Percentiles rank a stretch among this genome's conserved stretches.
Evolutionary conservation across 1,140 invertebrate genomes (phyloP).

Genomic region (Stenopsyche tienmushanensis): DNA sequence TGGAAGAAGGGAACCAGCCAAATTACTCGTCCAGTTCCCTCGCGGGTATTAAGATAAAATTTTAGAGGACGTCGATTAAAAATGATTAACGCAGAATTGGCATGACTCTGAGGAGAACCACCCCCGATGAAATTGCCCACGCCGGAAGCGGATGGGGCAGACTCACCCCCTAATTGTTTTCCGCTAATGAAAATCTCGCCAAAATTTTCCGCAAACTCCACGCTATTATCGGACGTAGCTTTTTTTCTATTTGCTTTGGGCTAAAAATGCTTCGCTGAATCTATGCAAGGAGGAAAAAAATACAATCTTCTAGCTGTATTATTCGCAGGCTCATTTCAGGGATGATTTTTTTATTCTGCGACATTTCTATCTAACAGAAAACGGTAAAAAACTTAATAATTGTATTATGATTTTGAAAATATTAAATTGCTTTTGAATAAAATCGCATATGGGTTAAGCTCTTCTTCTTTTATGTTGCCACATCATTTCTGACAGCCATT

Average conservation of each 20-base stretch:
- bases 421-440: too few species aligned
- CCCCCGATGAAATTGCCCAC: neutral
- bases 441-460: too few species aligned
- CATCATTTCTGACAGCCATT: too few species aligned
- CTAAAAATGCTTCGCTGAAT: neutral
- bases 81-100: constrained; percentile 10
- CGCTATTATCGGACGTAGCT: neutral
- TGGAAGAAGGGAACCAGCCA: too few species aligned
- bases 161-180: constrained; percentile 1
- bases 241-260: neutral
- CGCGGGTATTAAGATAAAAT: neutral
- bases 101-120: neutral
- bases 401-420: too few species aligned
- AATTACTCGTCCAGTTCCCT: neutral
- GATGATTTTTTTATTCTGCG: too few species aligned
- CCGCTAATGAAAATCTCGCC: constrained; percentile 8
- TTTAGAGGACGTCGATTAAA: constrained; percentile 2
- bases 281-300: neutral
- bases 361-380: too few species aligned
- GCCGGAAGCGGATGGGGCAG: neutral
- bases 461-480: too few species aligned
- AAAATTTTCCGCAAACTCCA: neutral
- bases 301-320: neutral
- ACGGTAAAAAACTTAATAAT: too few species aligned
- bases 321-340: neutral